Evolutionary conservation across 35 echinoderm and acorn worm species (phyloP).

Genomic region (Heliocidaris tuberculata): DNA sequence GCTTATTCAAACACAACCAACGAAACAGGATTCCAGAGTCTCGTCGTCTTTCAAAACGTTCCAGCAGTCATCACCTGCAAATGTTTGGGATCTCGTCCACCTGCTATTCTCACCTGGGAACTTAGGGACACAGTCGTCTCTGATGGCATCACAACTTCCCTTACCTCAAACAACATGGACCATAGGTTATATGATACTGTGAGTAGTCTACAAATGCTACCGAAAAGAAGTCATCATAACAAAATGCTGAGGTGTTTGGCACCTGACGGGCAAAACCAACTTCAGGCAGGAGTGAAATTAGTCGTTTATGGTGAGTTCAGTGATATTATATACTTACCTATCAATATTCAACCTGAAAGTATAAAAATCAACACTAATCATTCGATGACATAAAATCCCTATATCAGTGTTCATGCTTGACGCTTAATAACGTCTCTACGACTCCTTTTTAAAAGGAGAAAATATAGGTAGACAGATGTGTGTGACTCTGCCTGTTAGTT

Average conservation of each 20-base stretch:
- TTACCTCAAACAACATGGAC: background rate
- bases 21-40: background rate
- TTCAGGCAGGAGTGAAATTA: background rate
- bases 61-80: background rate
- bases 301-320: background rate
- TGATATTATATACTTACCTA: background rate
- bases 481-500: too few relatives aligned
- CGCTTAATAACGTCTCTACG: too few relatives aligned
- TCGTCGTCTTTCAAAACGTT: background rate
- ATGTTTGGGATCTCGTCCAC: background rate
- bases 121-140: too few relatives aligned
- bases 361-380: too few relatives aligned
- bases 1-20: background rate
- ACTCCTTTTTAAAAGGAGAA: too few relatives aligned
- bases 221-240: background rate
- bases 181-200: background rate
- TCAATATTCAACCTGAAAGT: too few relatives aligned
- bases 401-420: too few relatives aligned
- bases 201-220: background rate
- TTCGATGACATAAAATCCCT: too few relatives aligned
- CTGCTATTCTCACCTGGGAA: background rate
- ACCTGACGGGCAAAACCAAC: background rate
- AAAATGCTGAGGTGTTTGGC: background rate
- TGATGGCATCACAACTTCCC: background rate
- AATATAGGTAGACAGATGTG: too few relatives aligned